Conservation (phyloP, 2,888 invertebrate genomes). For the Pherbina coryleti region DNA sequence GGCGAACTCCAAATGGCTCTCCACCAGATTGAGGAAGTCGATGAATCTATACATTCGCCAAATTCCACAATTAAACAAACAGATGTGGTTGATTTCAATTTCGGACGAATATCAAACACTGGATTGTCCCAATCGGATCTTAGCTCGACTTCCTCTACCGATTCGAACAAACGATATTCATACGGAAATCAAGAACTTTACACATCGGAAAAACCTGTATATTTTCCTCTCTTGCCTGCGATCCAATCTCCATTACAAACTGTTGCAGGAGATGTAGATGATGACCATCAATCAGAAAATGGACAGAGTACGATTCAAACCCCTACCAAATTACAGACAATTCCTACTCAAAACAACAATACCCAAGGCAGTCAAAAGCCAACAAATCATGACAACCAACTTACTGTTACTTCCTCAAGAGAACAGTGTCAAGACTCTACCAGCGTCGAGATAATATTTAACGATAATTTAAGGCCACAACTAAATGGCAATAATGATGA, state of each 20-base stretch:
- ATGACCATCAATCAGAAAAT: constrained; percentile 56
- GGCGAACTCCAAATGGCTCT: constrained; percentile 57
- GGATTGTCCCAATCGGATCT: constrained; percentile 87
- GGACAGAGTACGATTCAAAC: constrained; percentile 49
- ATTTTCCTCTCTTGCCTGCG: constrained; percentile 68
- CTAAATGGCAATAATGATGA: not conserved
- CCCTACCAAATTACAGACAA: constrained; percentile 8
- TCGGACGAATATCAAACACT: constrained; percentile 72
- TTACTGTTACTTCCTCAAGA: no score
- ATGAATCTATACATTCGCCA: constrained; percentile 51
- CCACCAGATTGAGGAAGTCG: constrained; percentile 63
- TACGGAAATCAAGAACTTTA: constrained; percentile 86
- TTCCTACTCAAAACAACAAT: constrained; percentile 55
- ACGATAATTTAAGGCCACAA: no score
- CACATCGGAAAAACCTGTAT: constrained; percentile 80
- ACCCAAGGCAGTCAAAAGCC: constrained; percentile 55
- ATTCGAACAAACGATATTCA: constrained; percentile 80
- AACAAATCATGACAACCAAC: constrained; percentile 68
- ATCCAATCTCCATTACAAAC: constrained; percentile 46
- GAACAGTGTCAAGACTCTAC: not conserved
- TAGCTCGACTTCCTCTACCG: constrained; percentile 78
- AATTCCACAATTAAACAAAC: constrained; percentile 38
- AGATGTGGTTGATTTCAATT: not conserved
- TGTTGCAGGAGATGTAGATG: constrained; percentile 51
- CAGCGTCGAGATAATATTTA: not conserved